Conservation (phyloP, 2,888 invertebrate genomes). For the Eubasilissa splendida region DNA sequence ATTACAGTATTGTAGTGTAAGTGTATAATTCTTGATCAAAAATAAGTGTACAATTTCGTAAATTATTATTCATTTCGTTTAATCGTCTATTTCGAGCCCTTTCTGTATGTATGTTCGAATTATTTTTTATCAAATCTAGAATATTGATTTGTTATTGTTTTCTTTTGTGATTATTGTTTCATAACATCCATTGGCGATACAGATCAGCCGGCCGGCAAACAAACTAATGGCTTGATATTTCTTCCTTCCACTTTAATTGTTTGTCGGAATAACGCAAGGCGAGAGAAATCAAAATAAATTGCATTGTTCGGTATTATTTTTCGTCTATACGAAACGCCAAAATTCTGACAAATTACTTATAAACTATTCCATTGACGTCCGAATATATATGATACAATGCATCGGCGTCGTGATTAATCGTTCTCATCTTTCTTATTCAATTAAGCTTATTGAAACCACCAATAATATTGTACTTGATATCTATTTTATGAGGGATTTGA, state of each 20-base stretch:
- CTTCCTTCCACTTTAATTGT: neutral
- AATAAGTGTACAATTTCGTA: too few relatives aligned
- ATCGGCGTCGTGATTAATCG: slow-evolving; percentile 14
- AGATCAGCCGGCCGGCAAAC: too few relatives aligned
- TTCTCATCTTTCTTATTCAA: slow-evolving; percentile 26
- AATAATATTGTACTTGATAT: slow-evolving; percentile 17
- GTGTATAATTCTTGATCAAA: too few relatives aligned
- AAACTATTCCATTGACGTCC: slow-evolving; percentile 9
- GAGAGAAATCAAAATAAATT: slow-evolving; percentile 14
- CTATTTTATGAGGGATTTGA: neutral
- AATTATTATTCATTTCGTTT: too few relatives aligned
- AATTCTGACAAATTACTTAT: slow-evolving; percentile 32
- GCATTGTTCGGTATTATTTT: slow-evolving; percentile 21
- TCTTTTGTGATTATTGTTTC: too few relatives aligned
- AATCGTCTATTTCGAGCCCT: too few relatives aligned
- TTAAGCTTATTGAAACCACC: slow-evolving; percentile 7
- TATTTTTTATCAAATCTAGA: too few relatives aligned
- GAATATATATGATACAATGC: neutral
- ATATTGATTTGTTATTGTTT: too few relatives aligned
- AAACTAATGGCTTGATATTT: too few relatives aligned
- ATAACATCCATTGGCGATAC: too few relatives aligned
- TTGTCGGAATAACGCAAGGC: slow-evolving; percentile 17
- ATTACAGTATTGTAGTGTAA: too few relatives aligned
- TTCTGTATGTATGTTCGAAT: too few relatives aligned
- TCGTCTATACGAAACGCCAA: slow-evolving; percentile 22